These are phyloP conservation scores for Blastomussa wellsi DNA, from an alignment of 92 coral and sea anemone genomes.

Conservation along the genomic window DNA sequence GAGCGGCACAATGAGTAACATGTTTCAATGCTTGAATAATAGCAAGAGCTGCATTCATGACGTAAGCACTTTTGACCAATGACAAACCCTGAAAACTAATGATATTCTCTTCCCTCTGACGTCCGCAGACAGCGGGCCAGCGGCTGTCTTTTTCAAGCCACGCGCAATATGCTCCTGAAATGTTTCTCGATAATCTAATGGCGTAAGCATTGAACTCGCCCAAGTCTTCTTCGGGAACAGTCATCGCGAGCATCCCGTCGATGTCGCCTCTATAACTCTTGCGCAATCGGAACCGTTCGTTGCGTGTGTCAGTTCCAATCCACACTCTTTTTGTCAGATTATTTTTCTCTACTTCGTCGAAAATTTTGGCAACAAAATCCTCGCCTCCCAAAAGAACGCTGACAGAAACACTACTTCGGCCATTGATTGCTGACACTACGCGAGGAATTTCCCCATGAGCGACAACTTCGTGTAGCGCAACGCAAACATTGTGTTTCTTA, in stretches of 20 bases:
- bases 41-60: constrained; percentile 57
- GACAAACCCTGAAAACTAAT: constrained; percentile 3
- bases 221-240: constrained; percentile 32
- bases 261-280: constrained; percentile 50
- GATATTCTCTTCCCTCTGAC: neutral
- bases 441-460: constrained; percentile 1
- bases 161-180: constrained; percentile 20
- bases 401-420: constrained; percentile 32
- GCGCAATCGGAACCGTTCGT: constrained; percentile 15
- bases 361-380: constrained; percentile 45
- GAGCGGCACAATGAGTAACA: constrained; percentile 1
- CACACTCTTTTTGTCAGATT: constrained; percentile 72
- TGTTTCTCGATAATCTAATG: neutral
- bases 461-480: constrained; percentile 46
- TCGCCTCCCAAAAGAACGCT: constrained; percentile 62
- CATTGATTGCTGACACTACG: constrained; percentile 1
- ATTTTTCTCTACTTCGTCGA: constrained; percentile 69
- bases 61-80: constrained; percentile 28
- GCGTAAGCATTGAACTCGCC: constrained; percentile 28
- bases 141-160: constrained; percentile 6
- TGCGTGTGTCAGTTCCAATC: constrained; percentile 71
- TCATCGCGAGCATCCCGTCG: constrained; percentile 71
- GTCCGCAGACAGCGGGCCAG: constrained; percentile 12
- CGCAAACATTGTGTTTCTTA: constrained; percentile 62
- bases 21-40: constrained; percentile 30